Evolutionary conservation across 2,797 vertebrate genomes (phyloP), one percentile per base, ranked within the genome.

Genomic region (Poecilia gillii): DNA sequence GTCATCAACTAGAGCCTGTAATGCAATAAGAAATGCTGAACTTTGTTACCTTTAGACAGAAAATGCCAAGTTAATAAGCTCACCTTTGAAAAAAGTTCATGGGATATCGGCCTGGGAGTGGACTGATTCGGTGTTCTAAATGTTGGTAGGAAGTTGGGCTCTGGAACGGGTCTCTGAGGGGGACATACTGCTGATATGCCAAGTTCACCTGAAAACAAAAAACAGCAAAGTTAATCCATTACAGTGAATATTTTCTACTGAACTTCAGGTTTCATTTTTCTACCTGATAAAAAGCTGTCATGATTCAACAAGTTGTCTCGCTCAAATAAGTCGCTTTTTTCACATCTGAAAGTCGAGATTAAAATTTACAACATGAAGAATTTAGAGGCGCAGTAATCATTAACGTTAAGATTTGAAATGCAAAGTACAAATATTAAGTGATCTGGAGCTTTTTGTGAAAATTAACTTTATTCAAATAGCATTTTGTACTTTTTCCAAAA

Each of bases 211-310:
- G 82, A 2, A 68, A 0, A 72, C n/a, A 85, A 55, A 75, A 3
- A 75, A 80, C 1, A 66, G n/a, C 9, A 23, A 8, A 13, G 4
- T 36, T 5, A 8, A 66, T n/a, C 3, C 53, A 3, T 66, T 11
- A 28, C 13, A 71, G 25, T 16, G 13, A 41, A n/a, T 70, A 0
- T 41, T 47, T 31, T 62, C 1, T 55, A 33, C 51, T 78, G 1
- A 6, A 59, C 9, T 6, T 5, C 1, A 51, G 1, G 3, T 33
- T 33, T 14, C 0, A 6, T n/a, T 57, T 33, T 73, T 84, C 46
- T 68, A 94, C 94, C 90, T 83, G 84, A 83, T 76, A 94, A 53
- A 82, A 89, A 92, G 85, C 93, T 92, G 80, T 96, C 88, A 31
- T 90, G 89, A 77, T 85, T 88, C 82, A 94, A 77, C 73, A 90